Evolutionary conservation across 2,113 vertebrate species (phyloP).

Genomic region (Sebastes fasciatus): DNA sequence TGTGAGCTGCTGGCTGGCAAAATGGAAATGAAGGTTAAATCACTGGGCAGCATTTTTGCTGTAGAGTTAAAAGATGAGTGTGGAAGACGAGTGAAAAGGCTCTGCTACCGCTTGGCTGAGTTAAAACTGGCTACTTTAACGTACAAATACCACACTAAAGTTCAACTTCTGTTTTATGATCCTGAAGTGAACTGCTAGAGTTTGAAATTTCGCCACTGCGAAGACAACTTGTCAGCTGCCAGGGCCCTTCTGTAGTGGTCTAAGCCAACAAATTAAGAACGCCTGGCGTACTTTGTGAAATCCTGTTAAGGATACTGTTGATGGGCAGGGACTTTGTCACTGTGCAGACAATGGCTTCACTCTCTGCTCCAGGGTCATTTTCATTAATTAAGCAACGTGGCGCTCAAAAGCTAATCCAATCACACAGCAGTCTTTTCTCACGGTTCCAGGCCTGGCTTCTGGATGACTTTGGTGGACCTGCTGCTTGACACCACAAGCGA

Average conservation of each 20-base stretch:
- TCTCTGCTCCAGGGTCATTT: conserved; percentile 77
- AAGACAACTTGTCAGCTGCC: conserved; percentile 62
- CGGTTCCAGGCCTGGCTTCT: conserved; percentile 69
- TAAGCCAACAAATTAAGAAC: conserved; percentile 80
- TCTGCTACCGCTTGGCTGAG: background rate
- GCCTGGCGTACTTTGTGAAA: conserved; percentile 78
- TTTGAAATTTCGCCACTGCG: conserved; percentile 46
- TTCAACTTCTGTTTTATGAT: conserved; percentile 30
- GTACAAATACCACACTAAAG: conserved; percentile 45
- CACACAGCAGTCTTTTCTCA: conserved; percentile 79
- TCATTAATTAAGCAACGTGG: conserved; percentile 81
- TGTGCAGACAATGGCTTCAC: conserved; percentile 72
- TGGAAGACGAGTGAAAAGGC: conserved; percentile 12
- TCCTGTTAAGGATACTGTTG: conserved; percentile 78
- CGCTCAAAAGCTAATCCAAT: conserved; percentile 82
- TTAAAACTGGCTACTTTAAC: conserved; percentile 14
- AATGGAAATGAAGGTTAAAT: conserved; percentile 43
- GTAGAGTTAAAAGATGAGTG: conserved; percentile 10
- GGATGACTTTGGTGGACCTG: conserved; percentile 57
- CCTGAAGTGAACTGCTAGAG: conserved; percentile 9
- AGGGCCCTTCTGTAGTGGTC: conserved; percentile 50
- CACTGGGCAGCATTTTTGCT: conserved; percentile 1
- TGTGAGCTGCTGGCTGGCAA: conserved; percentile 35
- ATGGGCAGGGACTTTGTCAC: conserved; percentile 74
- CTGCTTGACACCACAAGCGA: conserved; percentile 58